Conservation (phyloP, 2,888 invertebrate species). For the Lasius fuliginosus region DNA sequence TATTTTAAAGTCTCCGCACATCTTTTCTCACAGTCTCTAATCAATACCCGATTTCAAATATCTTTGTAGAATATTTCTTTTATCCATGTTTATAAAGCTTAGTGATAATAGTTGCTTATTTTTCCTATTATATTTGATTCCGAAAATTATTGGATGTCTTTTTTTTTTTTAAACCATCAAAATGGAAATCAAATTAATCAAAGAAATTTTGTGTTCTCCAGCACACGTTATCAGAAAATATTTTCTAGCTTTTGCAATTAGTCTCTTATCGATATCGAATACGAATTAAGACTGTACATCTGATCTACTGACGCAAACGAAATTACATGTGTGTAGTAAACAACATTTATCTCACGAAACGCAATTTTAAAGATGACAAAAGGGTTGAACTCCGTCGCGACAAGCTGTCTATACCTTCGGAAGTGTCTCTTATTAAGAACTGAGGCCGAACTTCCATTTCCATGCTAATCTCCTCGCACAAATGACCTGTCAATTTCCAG, state of each 20-base stretch:
- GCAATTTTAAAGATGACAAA: slow-evolving; percentile 13
- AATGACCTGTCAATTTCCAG: slow-evolving; percentile 44
- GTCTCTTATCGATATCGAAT: neutral
- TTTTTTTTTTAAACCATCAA: too few species aligned
- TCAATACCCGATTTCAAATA: neutral
- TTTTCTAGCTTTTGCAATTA: neutral
- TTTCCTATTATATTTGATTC: neutral
- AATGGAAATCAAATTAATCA: neutral
- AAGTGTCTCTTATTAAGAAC: slow-evolving; percentile 26
- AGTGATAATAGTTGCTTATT: neutral
- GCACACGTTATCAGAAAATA: neutral
- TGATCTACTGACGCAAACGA: neutral
- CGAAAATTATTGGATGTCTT: neutral
- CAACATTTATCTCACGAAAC: slow-evolving; percentile 21
- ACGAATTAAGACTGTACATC: neutral
- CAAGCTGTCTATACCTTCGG: slow-evolving; percentile 19
- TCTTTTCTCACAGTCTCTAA: neutral
- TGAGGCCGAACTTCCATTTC: slow-evolving; percentile 46
- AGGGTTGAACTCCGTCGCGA: slow-evolving; percentile 3
- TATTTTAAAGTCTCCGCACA: neutral
- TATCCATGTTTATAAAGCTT: neutral
- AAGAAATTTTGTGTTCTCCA: neutral
- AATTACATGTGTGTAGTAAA: neutral
- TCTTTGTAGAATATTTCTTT: neutral
- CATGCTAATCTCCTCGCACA: slow-evolving; percentile 52